phyloP scores from a whole-genome alignment of 2,888 invertebrate species.

The Trachelus troglodyta region DNA sequence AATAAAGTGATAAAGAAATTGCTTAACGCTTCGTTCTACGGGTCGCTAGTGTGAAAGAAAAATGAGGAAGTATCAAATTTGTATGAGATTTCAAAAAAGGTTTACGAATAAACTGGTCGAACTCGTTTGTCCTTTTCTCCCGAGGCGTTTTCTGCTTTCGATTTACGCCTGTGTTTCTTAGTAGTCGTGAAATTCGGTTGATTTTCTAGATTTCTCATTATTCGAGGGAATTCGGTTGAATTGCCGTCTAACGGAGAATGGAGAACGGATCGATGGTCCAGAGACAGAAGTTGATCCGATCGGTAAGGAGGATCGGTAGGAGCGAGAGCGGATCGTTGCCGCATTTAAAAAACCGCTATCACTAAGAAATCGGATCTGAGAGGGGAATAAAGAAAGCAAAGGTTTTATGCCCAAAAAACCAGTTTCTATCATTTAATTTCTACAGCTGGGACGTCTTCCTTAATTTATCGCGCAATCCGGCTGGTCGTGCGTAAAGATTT shows the following conservation, averaged over 20 bases:
- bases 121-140: neutral
- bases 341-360: neutral
- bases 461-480: conserved; percentile 57
- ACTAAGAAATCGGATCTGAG: neutral
- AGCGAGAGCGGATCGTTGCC: neutral
- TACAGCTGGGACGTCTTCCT: conserved; percentile 58
- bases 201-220: neutral
- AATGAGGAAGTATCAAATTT: neutral
- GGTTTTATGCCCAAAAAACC: conserved; percentile 41
- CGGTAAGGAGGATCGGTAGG: conserved; percentile 1
- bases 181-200: neutral
- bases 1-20: neutral
- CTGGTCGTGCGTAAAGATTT: conserved; percentile 46
- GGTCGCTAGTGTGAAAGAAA: neutral
- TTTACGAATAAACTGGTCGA: neutral
- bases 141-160: neutral
- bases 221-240: neutral
- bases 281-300: conserved; percentile 4
- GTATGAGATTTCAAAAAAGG: neutral
- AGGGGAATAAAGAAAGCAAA: conserved; percentile 15
- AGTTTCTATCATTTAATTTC: conserved; percentile 63
- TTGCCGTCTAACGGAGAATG: neutral
- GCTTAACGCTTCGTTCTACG: neutral
- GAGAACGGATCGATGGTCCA: neutral
- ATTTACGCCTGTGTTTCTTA: neutral